Percentiles rank a stretch among this genome's conserved stretches.
Evolutionary conservation across 2,888 invertebrate species (phyloP).

Genomic region (Spodoptera picta): DNA sequence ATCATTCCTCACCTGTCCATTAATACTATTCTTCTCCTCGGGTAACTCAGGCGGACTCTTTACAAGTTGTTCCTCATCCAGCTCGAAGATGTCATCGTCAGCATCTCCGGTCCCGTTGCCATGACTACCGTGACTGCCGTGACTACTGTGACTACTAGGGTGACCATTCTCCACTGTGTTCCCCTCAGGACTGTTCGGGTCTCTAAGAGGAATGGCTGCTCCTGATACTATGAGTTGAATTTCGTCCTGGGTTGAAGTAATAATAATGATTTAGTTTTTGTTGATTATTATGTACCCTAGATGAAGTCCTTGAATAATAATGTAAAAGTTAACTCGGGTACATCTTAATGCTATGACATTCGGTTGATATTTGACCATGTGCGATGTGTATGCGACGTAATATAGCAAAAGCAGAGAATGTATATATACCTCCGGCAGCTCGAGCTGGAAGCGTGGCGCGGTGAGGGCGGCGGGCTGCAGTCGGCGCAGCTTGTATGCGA

Average conservation of each 20-base stretch:
- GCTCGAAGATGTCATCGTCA: constrained; percentile 94
- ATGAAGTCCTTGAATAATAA: too few species aligned
- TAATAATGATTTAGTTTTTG: too few species aligned
- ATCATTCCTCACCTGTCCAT: constrained; percentile 64
- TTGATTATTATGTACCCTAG: too few species aligned
- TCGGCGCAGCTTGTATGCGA: constrained; percentile 96
- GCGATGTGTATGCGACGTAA: too few species aligned
- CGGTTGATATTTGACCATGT: too few species aligned
- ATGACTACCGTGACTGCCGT: constrained; percentile 45
- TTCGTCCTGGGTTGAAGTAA: constrained; percentile 85
- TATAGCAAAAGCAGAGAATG: too few species aligned
- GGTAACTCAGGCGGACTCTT: constrained; percentile 54
- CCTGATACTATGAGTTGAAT: constrained; percentile 92
- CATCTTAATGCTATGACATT: too few species aligned
- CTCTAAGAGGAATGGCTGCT: constrained; percentile 91
- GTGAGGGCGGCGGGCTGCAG: constrained; percentile 96
- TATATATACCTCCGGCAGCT: constrained; percentile 93
- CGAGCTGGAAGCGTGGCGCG: constrained; percentile 93
- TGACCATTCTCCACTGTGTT: constrained; percentile 37
- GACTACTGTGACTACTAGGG: constrained; percentile 28
- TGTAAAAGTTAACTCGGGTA: too few species aligned
- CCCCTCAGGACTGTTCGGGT: constrained; percentile 65
- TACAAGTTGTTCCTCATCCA: constrained; percentile 92
- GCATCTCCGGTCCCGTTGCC: constrained; percentile 82
- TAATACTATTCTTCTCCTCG: constrained; percentile 67